Conservation (phyloP, 92 coral and sea anemone genomes). For the Heliopora coerulea region DNA sequence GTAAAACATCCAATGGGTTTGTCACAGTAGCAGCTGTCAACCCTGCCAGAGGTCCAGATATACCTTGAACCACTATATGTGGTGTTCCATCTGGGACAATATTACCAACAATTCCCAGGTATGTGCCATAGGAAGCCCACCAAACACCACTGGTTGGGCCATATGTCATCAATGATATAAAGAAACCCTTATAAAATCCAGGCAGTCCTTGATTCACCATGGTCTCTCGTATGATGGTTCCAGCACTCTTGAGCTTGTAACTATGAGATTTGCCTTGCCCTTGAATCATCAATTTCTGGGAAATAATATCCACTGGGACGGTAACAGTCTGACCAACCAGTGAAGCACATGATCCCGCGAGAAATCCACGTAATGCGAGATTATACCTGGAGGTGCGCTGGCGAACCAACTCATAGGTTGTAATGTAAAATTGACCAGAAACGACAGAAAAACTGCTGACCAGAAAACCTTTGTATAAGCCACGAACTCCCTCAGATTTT, state of each 20-base stretch:
- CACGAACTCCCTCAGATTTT: constrained; percentile 86
- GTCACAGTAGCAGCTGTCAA: constrained; percentile 87
- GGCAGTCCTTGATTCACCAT: constrained; percentile 53
- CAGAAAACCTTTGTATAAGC: constrained; percentile 89
- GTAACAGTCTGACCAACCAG: constrained; percentile 89
- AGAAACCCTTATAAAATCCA: constrained; percentile 85
- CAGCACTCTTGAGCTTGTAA: constrained; percentile 68
- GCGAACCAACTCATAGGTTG: constrained; percentile 82
- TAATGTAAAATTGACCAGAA: constrained; percentile 94
- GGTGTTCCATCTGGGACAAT: constrained; percentile 86
- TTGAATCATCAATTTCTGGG: constrained; percentile 88
- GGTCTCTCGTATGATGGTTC: constrained; percentile 62
- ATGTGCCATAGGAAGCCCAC: constrained; percentile 89
- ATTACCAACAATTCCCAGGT: constrained; percentile 78
- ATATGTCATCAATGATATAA: constrained; percentile 85
- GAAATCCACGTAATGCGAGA: constrained; percentile 75
- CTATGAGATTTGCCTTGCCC: constrained; percentile 76
- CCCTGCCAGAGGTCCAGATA: constrained; percentile 87
- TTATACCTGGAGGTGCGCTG: constrained; percentile 70
- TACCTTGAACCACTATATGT: constrained; percentile 76
- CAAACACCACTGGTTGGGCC: constrained; percentile 97
- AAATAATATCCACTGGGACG: constrained; percentile 85
- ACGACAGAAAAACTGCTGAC: constrained; percentile 78
- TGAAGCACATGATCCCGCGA: constrained; percentile 91
- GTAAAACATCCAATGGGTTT: constrained; percentile 85